A percentile compares a stretch with the other conserved stretches of the same genome.
phyloP scores from a whole-genome alignment of 2,888 invertebrate genomes.

The Oscheius onirici region DNA sequence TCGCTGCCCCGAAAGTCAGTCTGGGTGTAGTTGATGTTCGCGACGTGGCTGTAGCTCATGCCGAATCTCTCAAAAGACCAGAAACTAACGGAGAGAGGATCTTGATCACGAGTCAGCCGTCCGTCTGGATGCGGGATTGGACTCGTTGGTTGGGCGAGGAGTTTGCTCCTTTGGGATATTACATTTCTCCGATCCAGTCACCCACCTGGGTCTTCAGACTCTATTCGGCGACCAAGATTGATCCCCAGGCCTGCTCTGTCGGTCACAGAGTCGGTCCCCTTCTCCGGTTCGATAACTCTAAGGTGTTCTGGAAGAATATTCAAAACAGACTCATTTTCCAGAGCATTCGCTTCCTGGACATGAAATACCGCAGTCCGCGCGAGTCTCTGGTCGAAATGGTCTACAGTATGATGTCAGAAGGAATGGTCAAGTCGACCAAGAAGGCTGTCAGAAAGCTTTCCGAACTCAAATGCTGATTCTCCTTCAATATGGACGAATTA shows the following conservation, averaged over 20 bases:
- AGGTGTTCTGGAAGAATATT: conserved; percentile 50
- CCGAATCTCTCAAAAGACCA: conserved; percentile 47
- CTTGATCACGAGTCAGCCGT: conserved; percentile 72
- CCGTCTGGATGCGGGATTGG: conserved; percentile 74
- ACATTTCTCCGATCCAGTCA: conserved; percentile 72
- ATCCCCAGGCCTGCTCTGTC: conserved; percentile 72
- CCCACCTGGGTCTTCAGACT: conserved; percentile 72
- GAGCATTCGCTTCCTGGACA: conserved; percentile 74
- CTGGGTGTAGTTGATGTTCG: conserved; percentile 74
- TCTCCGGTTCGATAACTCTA: conserved; percentile 69
- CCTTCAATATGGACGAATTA: neutral
- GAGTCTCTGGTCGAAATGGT: conserved; percentile 74
- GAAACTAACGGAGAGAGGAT: conserved; percentile 74
- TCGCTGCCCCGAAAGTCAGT: conserved; percentile 61
- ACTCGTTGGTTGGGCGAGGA: conserved; percentile 73
- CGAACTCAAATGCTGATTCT: neutral
- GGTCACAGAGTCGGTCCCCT: conserved; percentile 54
- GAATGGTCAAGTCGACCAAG: conserved; percentile 72
- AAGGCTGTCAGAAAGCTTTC: conserved; percentile 47
- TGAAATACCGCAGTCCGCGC: conserved; percentile 73
- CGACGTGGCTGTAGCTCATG: conserved; percentile 75
- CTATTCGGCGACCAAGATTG: conserved; percentile 72
- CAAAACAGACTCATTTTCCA: conserved; percentile 41
- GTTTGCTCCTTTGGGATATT: conserved; percentile 73
- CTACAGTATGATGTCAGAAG: conserved; percentile 73